These are phyloP conservation scores for Maniola hyperantus DNA, from an alignment of 2,888 invertebrate genomes.

Conservation along the genomic window DNA sequence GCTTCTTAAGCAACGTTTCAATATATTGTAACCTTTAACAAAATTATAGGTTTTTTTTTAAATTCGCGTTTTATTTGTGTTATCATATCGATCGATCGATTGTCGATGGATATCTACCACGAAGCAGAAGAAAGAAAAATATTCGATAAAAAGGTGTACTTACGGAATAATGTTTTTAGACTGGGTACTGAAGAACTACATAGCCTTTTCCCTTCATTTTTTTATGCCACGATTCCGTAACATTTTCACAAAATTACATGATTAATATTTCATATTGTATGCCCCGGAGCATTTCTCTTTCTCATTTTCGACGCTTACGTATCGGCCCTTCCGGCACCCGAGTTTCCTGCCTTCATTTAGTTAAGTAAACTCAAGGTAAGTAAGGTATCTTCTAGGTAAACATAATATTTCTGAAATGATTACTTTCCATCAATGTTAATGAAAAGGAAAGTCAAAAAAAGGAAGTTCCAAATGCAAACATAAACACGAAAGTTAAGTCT, in stretches of 20 bases:
- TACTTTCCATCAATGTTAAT: not conserved
- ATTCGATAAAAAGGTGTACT: too few relatives aligned
- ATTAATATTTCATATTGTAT: slow-evolving; percentile 2
- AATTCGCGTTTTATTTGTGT: not conserved
- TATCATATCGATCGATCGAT: too few relatives aligned
- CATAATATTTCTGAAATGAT: not conserved
- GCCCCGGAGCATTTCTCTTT: not conserved
- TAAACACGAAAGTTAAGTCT: too few relatives aligned
- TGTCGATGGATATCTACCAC: too few relatives aligned
- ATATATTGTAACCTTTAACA: too few relatives aligned
- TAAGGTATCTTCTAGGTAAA: not conserved
- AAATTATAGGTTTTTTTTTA: too few relatives aligned
- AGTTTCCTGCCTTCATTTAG: too few relatives aligned
- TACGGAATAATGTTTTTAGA: too few relatives aligned
- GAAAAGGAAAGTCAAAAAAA: not conserved
- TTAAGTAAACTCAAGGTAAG: too few relatives aligned
- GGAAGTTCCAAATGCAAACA: not conserved
- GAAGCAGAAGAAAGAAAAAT: too few relatives aligned
- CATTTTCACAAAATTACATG: not conserved
- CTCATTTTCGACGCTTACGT: not conserved
- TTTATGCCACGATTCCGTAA: not conserved
- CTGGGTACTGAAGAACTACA: too few relatives aligned
- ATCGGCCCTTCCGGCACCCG: not conserved
- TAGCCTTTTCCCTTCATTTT: not conserved
- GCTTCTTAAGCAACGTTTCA: too few relatives aligned